Conservation (phyloP, 1,140 invertebrate genomes). For the Triops cancriformis region DNA sequence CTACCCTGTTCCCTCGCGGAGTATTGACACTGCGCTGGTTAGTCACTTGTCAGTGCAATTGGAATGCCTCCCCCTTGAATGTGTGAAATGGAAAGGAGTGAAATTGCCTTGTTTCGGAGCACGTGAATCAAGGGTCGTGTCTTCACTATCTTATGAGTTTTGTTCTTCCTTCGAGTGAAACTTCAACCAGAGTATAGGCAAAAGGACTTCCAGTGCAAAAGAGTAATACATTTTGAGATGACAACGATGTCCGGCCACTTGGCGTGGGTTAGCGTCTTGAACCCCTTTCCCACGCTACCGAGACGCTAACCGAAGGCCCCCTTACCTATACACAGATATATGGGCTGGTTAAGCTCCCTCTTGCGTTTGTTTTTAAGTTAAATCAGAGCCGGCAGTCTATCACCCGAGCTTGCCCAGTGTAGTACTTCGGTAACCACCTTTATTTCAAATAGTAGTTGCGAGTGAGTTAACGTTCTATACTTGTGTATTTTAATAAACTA, state of each 20-base stretch:
- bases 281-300: neutral
- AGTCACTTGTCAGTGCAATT: neutral
- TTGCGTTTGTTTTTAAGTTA: neutral
- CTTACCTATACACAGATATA: neutral
- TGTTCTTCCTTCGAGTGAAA: neutral
- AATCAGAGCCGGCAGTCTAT: neutral
- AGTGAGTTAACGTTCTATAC: neutral
- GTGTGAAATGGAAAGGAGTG: neutral
- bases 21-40: too few species aligned
- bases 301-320: neutral
- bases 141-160: neutral
- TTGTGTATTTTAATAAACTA: neutral
- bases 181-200: neutral
- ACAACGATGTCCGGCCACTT: neutral
- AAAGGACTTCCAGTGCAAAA: neutral
- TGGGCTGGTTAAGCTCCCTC: too few species aligned
- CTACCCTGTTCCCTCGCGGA: too few species aligned
- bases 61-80: neutral
- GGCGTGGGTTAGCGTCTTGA: neutral
- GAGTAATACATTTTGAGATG: neutral
- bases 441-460: neutral
- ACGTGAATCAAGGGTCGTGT: neutral
- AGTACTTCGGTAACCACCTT: neutral
- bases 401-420: neutral
- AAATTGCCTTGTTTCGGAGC: neutral